Percentiles rank a stretch among this genome's conserved stretches.
Conservation (phyloP, 2,797 vertebrate genomes). For the Gobionotothen gibberifrons region DNA sequence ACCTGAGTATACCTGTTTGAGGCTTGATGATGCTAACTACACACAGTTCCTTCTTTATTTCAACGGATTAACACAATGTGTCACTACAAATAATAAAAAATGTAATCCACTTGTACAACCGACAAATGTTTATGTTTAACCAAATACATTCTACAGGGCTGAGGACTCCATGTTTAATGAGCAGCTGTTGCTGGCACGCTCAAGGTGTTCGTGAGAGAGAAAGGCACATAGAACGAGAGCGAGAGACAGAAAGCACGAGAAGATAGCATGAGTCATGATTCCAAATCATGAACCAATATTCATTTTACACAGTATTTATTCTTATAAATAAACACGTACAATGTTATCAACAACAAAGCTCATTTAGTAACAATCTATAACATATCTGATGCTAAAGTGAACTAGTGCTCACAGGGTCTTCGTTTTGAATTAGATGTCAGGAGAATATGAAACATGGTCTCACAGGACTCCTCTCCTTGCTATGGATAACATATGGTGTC, state of each 20-base stretch:
- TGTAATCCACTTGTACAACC: constrained; percentile 12
- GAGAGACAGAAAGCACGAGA: not conserved
- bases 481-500: constrained; percentile 11
- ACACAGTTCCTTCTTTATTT: not conserved
- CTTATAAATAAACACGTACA: constrained; percentile 42
- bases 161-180: constrained; percentile 69
- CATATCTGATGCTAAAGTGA: constrained; percentile 22
- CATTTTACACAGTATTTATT: constrained; percentile 53
- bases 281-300: constrained; percentile 15
- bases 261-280: constrained; percentile 3
- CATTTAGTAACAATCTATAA: constrained; percentile 15
- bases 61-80: not conserved
- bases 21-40: not conserved
- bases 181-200: constrained; percentile 77
- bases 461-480: constrained; percentile 1
- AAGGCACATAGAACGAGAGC: not conserved
- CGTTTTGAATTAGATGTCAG: not conserved
- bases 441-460: constrained; percentile 4
- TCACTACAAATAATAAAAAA: constrained; percentile 1
- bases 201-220: constrained; percentile 42
- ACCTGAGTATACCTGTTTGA: not conserved
- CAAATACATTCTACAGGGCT: constrained; percentile 41
- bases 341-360: constrained; percentile 18
- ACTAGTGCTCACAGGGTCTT: constrained; percentile 16
- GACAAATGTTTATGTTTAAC: constrained; percentile 36